Evolutionary conservation across 2,888 invertebrate genomes (phyloP).

Genomic region (Mimachlamys varia): DNA sequence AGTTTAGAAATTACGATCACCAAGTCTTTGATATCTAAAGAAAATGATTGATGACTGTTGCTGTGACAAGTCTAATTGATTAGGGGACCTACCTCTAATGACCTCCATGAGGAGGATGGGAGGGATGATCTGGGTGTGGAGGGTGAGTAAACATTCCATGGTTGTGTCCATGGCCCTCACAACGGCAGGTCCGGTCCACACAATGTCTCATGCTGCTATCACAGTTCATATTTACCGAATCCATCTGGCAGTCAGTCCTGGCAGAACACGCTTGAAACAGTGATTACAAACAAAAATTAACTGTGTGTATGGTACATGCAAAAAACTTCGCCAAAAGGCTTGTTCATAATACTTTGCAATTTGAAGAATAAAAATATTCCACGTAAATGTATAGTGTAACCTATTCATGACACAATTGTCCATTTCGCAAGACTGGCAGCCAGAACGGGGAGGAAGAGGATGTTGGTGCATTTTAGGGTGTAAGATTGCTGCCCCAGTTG

Average conservation of each 20-base stretch:
- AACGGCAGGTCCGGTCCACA: not conserved
- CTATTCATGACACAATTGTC: no score
- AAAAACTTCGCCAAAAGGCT: not conserved
- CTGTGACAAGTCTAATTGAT: no score
- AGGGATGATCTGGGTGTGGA: not conserved
- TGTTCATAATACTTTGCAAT: no score
- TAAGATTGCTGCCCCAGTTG: no score
- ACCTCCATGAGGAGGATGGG: not conserved
- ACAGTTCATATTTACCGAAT: not conserved
- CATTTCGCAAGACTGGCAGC: no score
- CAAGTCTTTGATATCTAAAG: no score
- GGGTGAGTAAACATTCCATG: not conserved
- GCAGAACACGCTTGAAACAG: not conserved
- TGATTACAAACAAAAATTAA: not conserved
- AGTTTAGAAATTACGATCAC: no score
- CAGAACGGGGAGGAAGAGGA: no score
- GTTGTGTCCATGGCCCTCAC: not conserved
- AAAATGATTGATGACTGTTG: no score
- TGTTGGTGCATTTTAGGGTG: no score
- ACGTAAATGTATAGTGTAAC: no score
- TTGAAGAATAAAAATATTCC: no score
- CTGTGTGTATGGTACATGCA: not conserved
- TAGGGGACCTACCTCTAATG: not conserved
- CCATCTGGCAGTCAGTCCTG: slow-evolving; percentile 15
- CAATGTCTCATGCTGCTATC: not conserved